phyloP scores from a whole-genome alignment of 2,888 invertebrate genomes.

The Fissipunctia ypsillon region DNA sequence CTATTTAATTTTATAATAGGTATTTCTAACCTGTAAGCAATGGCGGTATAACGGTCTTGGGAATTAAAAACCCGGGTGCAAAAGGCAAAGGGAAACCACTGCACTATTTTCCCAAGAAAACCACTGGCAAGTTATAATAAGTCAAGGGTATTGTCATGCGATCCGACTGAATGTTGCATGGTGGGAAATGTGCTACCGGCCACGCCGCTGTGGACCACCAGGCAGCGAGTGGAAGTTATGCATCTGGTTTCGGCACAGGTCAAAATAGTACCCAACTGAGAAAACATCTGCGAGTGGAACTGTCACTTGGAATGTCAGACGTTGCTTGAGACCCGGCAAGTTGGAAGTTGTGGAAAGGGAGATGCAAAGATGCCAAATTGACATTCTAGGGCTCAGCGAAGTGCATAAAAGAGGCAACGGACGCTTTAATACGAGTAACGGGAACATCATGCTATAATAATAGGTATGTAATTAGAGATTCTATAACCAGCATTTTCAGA shows the following conservation, averaged over 20 bases:
- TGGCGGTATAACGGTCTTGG: no score
- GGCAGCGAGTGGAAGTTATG: not conserved
- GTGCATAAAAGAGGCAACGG: not conserved
- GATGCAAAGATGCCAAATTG: not conserved
- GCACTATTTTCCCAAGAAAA: not conserved
- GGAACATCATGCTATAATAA: no score
- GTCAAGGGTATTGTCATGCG: not conserved
- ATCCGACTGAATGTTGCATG: not conserved
- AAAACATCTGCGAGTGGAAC: no score
- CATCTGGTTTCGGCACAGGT: not conserved
- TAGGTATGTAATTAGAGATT: no score
- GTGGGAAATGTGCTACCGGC: not conserved
- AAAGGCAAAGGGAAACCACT: not conserved
- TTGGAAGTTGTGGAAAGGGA: not conserved
- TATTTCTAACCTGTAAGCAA: no score
- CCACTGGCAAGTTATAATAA: not conserved
- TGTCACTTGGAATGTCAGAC: no score
- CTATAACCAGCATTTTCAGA: no score
- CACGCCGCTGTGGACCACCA: not conserved
- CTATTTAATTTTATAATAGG: slow-evolving; percentile 42
- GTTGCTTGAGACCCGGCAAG: no score
- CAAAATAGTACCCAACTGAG: no score
- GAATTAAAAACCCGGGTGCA: not conserved
- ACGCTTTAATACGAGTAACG: not conserved
- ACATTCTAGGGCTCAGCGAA: not conserved